A percentile compares a stretch with the other conserved stretches of the same genome.
phyloP scores from a whole-genome alignment of 2,797 vertebrate genomes.

The Pipistrellus pygmaeus region DNA sequence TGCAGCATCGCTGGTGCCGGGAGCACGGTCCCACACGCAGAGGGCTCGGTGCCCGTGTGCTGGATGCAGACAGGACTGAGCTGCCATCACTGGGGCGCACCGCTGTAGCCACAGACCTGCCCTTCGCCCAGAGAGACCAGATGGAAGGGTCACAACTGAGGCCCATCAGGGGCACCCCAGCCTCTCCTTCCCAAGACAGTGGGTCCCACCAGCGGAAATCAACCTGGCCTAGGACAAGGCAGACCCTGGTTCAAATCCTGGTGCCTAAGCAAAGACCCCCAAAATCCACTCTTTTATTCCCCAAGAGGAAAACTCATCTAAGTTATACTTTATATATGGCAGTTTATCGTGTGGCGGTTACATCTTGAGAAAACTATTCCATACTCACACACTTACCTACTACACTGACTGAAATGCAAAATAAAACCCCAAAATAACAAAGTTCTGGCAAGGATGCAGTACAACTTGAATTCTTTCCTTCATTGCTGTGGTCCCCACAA shows the following conservation, averaged over 20 bases:
- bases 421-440: neutral
- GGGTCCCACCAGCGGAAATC: neutral
- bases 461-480: neutral
- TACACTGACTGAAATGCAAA: neutral
- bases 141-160: neutral
- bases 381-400: neutral
- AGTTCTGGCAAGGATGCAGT: neutral
- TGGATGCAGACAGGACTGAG: neutral
- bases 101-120: neutral
- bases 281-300: neutral
- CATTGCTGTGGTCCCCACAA: neutral
- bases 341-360: neutral
- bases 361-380: neutral
- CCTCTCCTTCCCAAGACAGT: neutral
- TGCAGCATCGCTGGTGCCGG: accelerated
- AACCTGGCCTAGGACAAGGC: neutral
- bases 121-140: neutral
- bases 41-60: accelerated
- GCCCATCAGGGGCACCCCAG: neutral
- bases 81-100: accelerated
- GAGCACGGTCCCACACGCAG: neutral
- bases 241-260: neutral
- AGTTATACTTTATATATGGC: neutral
- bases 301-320: neutral
- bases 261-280: neutral